Percentiles rank a stretch among this genome's conserved stretches.
Conservation (phyloP, 2,888 invertebrate species). For the Melanostoma mellinum region DNA sequence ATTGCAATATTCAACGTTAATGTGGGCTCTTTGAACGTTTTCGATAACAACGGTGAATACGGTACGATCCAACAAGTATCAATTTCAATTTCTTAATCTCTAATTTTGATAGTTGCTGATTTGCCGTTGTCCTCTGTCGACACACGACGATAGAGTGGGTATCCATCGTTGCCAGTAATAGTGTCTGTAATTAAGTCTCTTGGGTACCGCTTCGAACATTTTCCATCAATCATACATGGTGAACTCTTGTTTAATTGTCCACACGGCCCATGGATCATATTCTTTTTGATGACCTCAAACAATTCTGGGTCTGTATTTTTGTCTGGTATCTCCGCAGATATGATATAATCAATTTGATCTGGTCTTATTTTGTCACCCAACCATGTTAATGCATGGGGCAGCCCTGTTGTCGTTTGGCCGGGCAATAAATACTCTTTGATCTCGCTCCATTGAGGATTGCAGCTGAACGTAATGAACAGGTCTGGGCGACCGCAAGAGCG, state of each 20-base stretch:
- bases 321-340: conserved; percentile 74
- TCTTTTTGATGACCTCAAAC: conserved; percentile 74
- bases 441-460: too few relatives aligned
- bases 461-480: too few relatives aligned
- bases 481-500: too few relatives aligned
- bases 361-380: not conserved
- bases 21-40: conserved; percentile 77
- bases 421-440: too few relatives aligned
- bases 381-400: too few relatives aligned
- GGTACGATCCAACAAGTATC: conserved; percentile 79
- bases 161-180: conserved; percentile 31
- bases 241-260: conserved; percentile 74
- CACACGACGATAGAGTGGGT: conserved; percentile 63
- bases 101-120: conserved; percentile 47
- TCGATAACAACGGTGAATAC: conserved; percentile 76
- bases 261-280: conserved; percentile 79
- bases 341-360: not conserved
- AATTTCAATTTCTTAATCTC: conserved; percentile 50
- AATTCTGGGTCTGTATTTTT: conserved; percentile 74
- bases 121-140: conserved; percentile 50
- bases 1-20: conserved; percentile 76
- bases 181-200: conserved; percentile 24
- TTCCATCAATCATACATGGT: conserved; percentile 77
- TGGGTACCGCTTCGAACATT: conserved; percentile 78
- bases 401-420: too few relatives aligned